Base-by-base conservation (phyloP, 2,797 vertebrate species). In the Choloepus didactylus region DNA sequence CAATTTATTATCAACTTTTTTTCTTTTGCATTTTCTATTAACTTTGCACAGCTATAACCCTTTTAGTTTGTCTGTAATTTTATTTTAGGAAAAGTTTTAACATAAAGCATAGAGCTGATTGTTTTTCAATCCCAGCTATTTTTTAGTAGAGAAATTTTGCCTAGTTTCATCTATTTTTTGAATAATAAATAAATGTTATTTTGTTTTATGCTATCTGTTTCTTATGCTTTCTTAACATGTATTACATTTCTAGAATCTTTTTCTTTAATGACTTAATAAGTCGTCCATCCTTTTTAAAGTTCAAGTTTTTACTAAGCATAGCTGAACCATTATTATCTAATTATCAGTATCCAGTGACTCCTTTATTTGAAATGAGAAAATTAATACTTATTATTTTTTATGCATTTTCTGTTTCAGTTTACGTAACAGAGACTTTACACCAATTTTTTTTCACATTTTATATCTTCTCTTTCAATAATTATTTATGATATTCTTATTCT, bases 21-120 rank as follows among this genome's bases (percentile, higher is more conserved):
- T 92, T 89, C 49, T 92, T 87, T 66, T 60, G 64, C 29, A 77
- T 94, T 94, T 92, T 7, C 46, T 73, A 54, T 62, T 83, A 80
- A 66, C 31, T 73, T 87, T 84, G 62, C 2, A 35, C 2, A 56
- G 16, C 25, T 49, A 87, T 77, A 69, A 75, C 8, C n/a, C 29
- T 81, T 73, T 95, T 73, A 85, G 46, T 82, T 86, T 64, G 46
- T 82, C 81, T 64, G 10, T 87, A 44, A 79, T 60, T 92, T 89
- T 77, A 72, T 54, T 85, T 67, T 69, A 90, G 4, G 44, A 87
- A 35, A 80, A 85, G 21, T 27, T 89, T 96, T 87, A 85, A 80
- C 59, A 10, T 56, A 66, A 88, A 72, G 21, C 8, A 64, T 67
- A 87, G n/a, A 64, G 3, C 31, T 87, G 16, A 11, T 35, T 82